Base-by-base conservation (phyloP, 1,140 invertebrate genomes). In the Drusus annulatus region DNA sequence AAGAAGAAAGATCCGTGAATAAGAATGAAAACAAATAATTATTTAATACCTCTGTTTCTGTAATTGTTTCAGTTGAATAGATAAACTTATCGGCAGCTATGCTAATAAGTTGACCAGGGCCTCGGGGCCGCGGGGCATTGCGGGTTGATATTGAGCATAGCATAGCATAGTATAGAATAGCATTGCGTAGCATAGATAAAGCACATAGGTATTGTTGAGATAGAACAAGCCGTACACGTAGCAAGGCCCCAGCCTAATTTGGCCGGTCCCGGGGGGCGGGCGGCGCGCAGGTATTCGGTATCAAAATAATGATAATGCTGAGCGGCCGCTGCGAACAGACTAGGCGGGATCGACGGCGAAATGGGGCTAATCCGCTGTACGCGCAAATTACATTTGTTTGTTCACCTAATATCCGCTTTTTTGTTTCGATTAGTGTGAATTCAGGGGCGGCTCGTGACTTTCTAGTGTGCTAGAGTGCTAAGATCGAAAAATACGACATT, bases 181-280 rank as follows among this genome's bases (percentile, higher is more conserved):
- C 36, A 45, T 10, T 13, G 36, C 10, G 13, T 7, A 36, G 31
- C 31, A 4, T 45, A 45, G 36, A 45, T 45, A 45, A 45, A 45
- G 36, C 36, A 13, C 10, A 13, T 45, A 45, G 56, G 56, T 60
- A 23, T 60, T 60, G 15, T 60, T 13, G 76, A 50, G 8, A 31
- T 60, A 23, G 76, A 19, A 23, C 17, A 17, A 19, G 68, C 50
- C 15, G 71, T 54, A 23, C 71, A 52, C 36, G 71, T 54, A 74
- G 51, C 17, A 56, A 69, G 60, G 28, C 31, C 78, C 78, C 78
- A 73, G 78, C 78, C 81, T 82, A 82, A 82, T 82, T 82, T 82
- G 71, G 63, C 65, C 25, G 19, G 21, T 69, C 81, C 78, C 78
- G 10, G 51, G 78, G 78, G 81, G 78, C 36, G 10, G 8, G 36